Evolutionary conservation across 2,888 invertebrate species (phyloP).

Genomic region (Monochamus alternatus): DNA sequence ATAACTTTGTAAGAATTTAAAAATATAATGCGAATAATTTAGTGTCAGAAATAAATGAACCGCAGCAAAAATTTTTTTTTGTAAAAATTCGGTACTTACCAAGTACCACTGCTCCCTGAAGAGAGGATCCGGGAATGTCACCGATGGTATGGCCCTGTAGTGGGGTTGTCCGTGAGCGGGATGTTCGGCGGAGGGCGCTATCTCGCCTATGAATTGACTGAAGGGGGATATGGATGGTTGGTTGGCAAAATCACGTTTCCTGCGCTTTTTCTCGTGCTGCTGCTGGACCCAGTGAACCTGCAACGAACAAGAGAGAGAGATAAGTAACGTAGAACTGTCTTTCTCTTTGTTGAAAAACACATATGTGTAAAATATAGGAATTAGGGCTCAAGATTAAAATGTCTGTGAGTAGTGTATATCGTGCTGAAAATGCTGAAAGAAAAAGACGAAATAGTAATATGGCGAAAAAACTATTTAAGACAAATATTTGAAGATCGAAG

Average conservation of each 20-base stretch:
- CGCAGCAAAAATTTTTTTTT: too few species aligned
- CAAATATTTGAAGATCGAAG: too few species aligned
- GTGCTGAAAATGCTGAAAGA: too few species aligned
- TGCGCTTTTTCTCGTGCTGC: constrained; percentile 89
- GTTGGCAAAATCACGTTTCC: constrained; percentile 87
- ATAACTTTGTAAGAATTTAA: too few species aligned
- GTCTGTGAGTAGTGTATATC: too few species aligned
- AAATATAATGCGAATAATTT: too few species aligned
- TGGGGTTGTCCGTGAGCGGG: constrained; percentile 67
- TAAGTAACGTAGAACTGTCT: neutral
- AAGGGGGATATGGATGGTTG: constrained; percentile 74
- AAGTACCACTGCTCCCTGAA: constrained; percentile 98
- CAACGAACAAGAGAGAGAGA: constrained; percentile 51
- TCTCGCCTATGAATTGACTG: constrained; percentile 69
- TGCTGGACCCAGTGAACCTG: constrained; percentile 97
- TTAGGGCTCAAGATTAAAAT: too few species aligned
- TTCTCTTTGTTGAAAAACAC: too few species aligned
- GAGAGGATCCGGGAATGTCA: constrained; percentile 89
- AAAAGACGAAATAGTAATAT: too few species aligned
- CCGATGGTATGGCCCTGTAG: constrained; percentile 66
- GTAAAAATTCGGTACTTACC: constrained; percentile 78
- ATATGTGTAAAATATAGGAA: too few species aligned
- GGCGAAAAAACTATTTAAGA: too few species aligned
- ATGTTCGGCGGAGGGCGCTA: constrained; percentile 69
- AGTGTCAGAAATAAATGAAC: too few species aligned